These are phyloP conservation scores for Scaptodrosophila latifasciaeformis DNA, from an alignment of 2,888 invertebrate genomes.

Conservation along the genomic window DNA sequence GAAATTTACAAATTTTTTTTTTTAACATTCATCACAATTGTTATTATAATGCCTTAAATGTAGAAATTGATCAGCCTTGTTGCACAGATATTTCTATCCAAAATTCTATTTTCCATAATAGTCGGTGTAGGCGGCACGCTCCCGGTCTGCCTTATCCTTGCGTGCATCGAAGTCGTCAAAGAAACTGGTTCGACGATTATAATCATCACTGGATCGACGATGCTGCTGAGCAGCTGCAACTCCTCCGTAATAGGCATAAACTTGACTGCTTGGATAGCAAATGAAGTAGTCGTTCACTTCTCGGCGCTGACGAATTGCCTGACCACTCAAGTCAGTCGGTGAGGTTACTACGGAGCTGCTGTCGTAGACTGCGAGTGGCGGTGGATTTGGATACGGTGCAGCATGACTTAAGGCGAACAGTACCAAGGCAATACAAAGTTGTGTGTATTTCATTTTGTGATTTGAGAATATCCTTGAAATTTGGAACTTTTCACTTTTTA, in stretches of 20 bases:
- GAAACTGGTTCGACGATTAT: background rate
- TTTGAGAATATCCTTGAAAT: background rate
- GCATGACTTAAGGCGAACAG: conserved; percentile 22
- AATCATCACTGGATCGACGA: conserved; percentile 36
- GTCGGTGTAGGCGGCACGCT: conserved; percentile 44
- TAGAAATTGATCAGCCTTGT: no score
- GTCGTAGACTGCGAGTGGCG: conserved; percentile 16
- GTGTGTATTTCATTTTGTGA: conserved; percentile 43
- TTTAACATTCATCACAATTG: no score
- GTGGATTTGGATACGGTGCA: no score
- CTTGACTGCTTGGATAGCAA: conserved; percentile 52
- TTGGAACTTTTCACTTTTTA: background rate
- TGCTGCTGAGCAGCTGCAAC: conserved; percentile 13
- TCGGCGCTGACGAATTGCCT: conserved; percentile 42
- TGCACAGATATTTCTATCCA: no score
- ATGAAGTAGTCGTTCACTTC: conserved; percentile 40
- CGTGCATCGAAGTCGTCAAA: conserved; percentile 21
- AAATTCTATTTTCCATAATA: conserved; percentile 48
- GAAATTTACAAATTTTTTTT: no score
- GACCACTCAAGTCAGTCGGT: conserved; percentile 37
- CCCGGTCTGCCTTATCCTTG: conserved; percentile 38
- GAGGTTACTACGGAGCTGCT: conserved; percentile 24
- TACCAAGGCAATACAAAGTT: conserved; percentile 22
- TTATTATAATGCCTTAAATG: no score
- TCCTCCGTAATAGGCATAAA: conserved; percentile 36